Evolutionary conservation across 2,797 vertebrate genomes (phyloP).

Genomic region (Hoplostethus mediterraneus): DNA sequence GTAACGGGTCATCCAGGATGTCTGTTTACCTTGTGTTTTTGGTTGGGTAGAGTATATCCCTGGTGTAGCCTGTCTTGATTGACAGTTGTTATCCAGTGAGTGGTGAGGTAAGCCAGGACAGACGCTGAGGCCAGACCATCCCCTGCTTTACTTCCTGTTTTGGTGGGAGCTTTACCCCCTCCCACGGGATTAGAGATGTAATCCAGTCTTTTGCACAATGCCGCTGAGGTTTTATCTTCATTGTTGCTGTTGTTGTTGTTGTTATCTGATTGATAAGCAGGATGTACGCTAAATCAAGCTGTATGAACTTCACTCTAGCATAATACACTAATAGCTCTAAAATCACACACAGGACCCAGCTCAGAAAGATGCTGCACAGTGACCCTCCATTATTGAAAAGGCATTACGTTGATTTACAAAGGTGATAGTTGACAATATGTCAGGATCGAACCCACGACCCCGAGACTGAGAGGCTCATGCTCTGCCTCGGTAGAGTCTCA

Average conservation of each 20-base stretch:
- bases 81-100: constrained; percentile 18
- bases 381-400: constrained; percentile 43
- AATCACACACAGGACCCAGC: constrained; percentile 5
- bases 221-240: neutral
- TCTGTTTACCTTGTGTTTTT: constrained; percentile 12
- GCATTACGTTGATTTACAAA: neutral
- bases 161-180: constrained; percentile 9
- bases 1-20: neutral
- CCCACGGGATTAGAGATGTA: constrained; percentile 19
- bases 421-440: no score
- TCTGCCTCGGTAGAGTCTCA: no score
- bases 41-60: neutral
- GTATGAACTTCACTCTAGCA: neutral
- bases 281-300: constrained; percentile 8
- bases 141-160: neutral
- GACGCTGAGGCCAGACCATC: neutral
- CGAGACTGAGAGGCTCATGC: no score
- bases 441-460: no score
- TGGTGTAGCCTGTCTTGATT: constrained; percentile 17
- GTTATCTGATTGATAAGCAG: constrained; percentile 32
- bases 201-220: constrained; percentile 11
- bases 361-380: neutral
- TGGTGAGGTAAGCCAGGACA: constrained; percentile 8
- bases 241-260: neutral
- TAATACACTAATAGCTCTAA: neutral